Base-by-base conservation (phyloP, 2,888 invertebrate genomes). In the Lutraria lutraria region DNA sequence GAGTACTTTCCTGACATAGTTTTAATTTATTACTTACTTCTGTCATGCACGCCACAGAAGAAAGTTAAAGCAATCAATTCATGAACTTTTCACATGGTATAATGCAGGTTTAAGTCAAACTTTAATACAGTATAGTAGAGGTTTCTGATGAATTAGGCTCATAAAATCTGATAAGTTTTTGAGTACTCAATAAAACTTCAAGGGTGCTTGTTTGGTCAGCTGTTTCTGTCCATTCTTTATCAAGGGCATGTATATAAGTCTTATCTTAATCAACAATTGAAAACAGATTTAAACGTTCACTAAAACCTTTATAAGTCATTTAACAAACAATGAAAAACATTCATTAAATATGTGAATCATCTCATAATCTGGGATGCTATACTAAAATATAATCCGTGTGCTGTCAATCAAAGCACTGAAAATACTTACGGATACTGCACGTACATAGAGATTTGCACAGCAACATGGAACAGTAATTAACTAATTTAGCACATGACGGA, bases 201-300 rank as follows among this genome's bases (percentile, higher is more conserved):
- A 83, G 83, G 8, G 83, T 25, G 13, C 29, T n/a, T 83, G 34
- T 85, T 85, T 76, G 79, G 85, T 85, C 85, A 76, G 76, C 85
- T 79, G 85, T 53, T 29, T 56, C 25, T 31, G 31, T 19, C 68
- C 21, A 19, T n/a, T 53, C 25, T 85, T 85, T 85, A 85, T 79
- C n/a, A n/a, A n/a, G n/a, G n/a, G n/a, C n/a, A n/a, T n/a, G n/a
- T n/a, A n/a, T n/a, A n/a, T n/a, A n/a, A n/a, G n/a, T n/a, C n/a
- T n/a, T n/a, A n/a, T n/a, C n/a, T n/a, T n/a, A n/a, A n/a, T n/a
- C 54, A 79, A 76, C 85, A 85, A 85, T 79, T n/a, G 54, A 85
- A 85, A 72, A 85, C 79, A 85, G 34, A 31, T 54, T 31, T 54
- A 31, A 31, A 25, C 0, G 63, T 25, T 3, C 8, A 12, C 25